Base-by-base conservation (phyloP, 2,113 vertebrate genomes). In the Proteles cristata region DNA sequence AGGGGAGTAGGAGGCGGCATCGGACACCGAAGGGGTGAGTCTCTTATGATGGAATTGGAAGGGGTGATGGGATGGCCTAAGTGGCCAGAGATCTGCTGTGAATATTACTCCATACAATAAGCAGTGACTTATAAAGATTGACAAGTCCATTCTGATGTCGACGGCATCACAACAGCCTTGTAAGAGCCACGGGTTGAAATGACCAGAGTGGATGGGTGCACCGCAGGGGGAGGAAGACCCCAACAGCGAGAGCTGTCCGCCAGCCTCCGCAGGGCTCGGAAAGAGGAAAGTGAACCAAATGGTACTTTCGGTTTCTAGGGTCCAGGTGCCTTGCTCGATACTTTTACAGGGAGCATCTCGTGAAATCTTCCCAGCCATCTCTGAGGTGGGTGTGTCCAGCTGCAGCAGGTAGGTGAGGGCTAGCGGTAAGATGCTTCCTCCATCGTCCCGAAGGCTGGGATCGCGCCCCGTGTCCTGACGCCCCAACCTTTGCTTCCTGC, bases 41-140 rank as follows among this genome's bases (percentile, higher is more conserved):
- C 68, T 21, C 1, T 14, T 2, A 2, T 25, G 9, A 16, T 0
- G 0, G 17, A 17, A 6, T 10, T 21, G n/a, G 50, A 43, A 25
- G 16, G n/a, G 45, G 4, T 2, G 33, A 53, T 5, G 76, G 35
- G 11, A 1, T 1, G 35, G 21, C 21, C 9, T 14, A 7, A 50
- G 43, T 17, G 50, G 71, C 23, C 4, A 0, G 45, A 61, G 39
- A 5, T 28, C 25, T 3, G 12, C 9, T 11, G 14, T 25, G 45
- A 11, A 12, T 43, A 6, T 33, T 26, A 7, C 8, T 28, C 0
- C 7, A 66, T 26, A 6, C 12, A 68, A 86, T 21, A 33, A 28
- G 31, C 0, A n/a, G 26, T 1, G 14, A 76, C n/a, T 77, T 61
- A 15, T 43, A 45, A 45, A 26, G 55, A 21, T 7, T 1, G n/a